Evolutionary conservation across 2,888 invertebrate species (phyloP).

Genomic region (Troglohyphantes excavatus): DNA sequence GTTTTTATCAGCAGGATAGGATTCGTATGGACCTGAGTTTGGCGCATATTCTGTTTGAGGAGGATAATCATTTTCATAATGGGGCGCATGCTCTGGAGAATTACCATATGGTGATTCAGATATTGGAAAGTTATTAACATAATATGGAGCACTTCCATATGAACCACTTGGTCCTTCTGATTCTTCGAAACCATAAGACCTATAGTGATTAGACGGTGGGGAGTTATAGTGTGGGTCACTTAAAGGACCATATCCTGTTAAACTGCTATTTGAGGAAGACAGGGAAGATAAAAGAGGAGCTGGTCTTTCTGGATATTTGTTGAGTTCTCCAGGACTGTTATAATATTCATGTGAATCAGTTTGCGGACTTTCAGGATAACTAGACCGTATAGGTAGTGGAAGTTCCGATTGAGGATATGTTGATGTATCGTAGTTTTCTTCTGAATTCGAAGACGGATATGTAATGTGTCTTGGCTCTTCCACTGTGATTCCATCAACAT

Average conservation of each 20-base stretch:
- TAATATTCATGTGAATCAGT: slow-evolving; percentile 25
- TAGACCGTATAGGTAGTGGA: background rate
- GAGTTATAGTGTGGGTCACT: slow-evolving; percentile 16
- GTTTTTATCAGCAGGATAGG: background rate
- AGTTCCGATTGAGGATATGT: background rate
- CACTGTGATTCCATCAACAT: slow-evolving; percentile 11
- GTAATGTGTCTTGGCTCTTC: slow-evolving; percentile 44
- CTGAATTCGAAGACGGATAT: slow-evolving; percentile 23
- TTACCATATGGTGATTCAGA: background rate
- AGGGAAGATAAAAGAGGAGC: slow-evolving; percentile 39
- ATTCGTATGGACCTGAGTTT: slow-evolving; percentile 1
- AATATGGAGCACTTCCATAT: background rate
- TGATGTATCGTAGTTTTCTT: slow-evolving; percentile 1
- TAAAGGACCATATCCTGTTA: background rate
- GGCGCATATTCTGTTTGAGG: background rate
- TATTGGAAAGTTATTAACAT: background rate
- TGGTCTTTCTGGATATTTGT: slow-evolving; percentile 51
- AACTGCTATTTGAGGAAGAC: background rate
- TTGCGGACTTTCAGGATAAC: slow-evolving; percentile 31
- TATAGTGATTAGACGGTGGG: background rate
- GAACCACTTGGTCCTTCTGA: background rate
- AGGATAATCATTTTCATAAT: background rate
- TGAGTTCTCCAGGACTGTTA: background rate
- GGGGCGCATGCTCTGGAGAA: background rate
- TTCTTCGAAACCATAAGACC: background rate